phyloP scores from a whole-genome alignment of 2,888 invertebrate species.

The Entomobrya multifasciata region DNA sequence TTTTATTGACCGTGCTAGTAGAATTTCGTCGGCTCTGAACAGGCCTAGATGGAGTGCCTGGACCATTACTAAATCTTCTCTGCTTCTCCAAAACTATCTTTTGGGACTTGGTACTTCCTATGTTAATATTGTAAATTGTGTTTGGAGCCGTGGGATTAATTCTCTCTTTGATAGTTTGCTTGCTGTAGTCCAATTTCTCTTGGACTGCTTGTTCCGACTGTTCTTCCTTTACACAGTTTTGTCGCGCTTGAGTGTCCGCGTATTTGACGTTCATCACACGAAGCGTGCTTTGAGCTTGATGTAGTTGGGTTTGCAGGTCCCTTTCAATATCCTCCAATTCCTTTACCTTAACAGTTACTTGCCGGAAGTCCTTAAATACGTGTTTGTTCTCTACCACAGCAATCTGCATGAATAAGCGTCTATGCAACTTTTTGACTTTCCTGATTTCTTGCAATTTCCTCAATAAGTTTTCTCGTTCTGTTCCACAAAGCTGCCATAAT shows the following conservation, averaged over 20 bases:
- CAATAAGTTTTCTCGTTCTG: conserved; percentile 32
- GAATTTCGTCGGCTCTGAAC: too few relatives aligned
- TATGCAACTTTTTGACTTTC: not conserved
- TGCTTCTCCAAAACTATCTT: too few relatives aligned
- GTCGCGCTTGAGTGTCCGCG: not conserved
- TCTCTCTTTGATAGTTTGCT: not conserved
- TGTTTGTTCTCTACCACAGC: conserved; percentile 20
- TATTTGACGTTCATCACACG: conserved; percentile 5
- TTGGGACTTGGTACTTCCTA: not conserved
- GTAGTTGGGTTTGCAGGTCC: not conserved
- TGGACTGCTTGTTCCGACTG: not conserved
- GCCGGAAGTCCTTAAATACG: conserved; percentile 8
- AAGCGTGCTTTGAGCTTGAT: conserved; percentile 2
- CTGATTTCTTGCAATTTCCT: conserved; percentile 21
- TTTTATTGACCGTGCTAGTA: too few relatives aligned
- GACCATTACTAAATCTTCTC: too few relatives aligned
- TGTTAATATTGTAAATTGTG: not conserved
- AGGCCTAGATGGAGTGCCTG: too few relatives aligned
- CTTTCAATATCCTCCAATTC: conserved; percentile 20
- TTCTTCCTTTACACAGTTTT: not conserved
- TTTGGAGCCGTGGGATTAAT: not conserved
- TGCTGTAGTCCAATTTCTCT: not conserved
- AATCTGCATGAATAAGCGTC: conserved; percentile 39
- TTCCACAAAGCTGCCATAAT: conserved; percentile 4
- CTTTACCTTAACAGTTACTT: not conserved